A percentile compares a stretch with the other conserved stretches of the same genome.
phyloP scores from a whole-genome alignment of 2,113 vertebrate species.

The Mormoops blainvillei region DNA sequence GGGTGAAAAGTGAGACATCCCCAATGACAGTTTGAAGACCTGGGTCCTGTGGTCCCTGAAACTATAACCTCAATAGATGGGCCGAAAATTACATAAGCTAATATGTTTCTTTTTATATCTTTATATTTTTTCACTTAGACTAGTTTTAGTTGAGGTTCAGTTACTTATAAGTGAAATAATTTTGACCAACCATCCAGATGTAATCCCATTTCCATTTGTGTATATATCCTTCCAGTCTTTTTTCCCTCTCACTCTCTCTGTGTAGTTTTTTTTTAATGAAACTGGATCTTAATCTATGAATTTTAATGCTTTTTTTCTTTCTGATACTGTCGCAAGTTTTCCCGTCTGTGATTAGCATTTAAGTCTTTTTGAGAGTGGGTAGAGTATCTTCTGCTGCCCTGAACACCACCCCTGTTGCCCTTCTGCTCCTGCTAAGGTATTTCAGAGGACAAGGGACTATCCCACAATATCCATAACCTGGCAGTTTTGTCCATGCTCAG shows the following conservation, averaged over 20 bases:
- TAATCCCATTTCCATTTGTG: not conserved
- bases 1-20: accelerated
- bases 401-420: not conserved
- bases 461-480: not conserved
- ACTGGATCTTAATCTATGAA: not conserved
- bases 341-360: not conserved
- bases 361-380: not conserved
- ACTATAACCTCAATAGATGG: not conserved
- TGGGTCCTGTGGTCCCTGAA: not conserved
- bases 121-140: not conserved
- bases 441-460: not conserved
- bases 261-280: not conserved
- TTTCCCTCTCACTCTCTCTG: not conserved
- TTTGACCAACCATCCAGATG: not conserved
- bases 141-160: not conserved
- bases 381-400: not conserved
- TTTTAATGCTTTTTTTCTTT: not conserved
- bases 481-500: not conserved
- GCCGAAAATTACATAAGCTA: not conserved
- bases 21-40: not conserved
- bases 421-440: not conserved
- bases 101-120: not conserved
- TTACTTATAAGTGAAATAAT: constrained; percentile 10
- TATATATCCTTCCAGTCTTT: not conserved
- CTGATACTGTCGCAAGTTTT: not conserved